phyloP scores from a whole-genome alignment of 2,797 vertebrate genomes.

The Hydrophis major region DNA sequence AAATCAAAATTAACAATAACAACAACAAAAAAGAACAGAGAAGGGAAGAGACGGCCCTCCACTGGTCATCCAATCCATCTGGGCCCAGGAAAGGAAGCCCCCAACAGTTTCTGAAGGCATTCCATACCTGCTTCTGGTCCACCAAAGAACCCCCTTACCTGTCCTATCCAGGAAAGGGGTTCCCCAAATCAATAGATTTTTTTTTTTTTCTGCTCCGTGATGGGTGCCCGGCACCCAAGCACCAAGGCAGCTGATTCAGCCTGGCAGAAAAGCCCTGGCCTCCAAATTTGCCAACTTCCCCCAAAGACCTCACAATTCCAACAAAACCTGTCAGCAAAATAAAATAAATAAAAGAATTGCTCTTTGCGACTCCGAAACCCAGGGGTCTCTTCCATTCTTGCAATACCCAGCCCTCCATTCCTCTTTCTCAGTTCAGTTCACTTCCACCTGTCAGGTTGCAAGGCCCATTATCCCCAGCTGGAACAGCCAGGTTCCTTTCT shows the following conservation, averaged over 20 bases:
- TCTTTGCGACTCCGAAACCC: no score
- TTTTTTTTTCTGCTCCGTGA: neutral
- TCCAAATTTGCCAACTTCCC: neutral
- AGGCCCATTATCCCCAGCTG: neutral
- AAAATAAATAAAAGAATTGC: neutral
- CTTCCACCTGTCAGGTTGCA: neutral
- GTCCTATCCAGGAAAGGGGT: neutral
- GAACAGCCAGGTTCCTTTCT: neutral
- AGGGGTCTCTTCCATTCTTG: neutral
- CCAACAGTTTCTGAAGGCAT: neutral
- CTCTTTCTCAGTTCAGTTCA: neutral
- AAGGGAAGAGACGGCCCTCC: accelerated
- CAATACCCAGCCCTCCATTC: accelerated
- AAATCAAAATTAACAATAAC: neutral
- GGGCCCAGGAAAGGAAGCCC: neutral
- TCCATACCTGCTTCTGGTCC: neutral
- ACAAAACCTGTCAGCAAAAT: neutral
- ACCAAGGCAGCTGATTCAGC: neutral
- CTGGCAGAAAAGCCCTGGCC: neutral
- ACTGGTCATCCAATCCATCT: neutral
- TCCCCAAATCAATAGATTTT: neutral
- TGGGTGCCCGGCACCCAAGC: neutral
- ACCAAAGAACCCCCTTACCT: neutral
- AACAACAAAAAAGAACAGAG: neutral
- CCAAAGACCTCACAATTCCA: neutral